Percentiles rank a stretch among this genome's conserved stretches.
phyloP scores from a whole-genome alignment of 2,797 vertebrate species.

The Gymnopithys bicolor region DNA sequence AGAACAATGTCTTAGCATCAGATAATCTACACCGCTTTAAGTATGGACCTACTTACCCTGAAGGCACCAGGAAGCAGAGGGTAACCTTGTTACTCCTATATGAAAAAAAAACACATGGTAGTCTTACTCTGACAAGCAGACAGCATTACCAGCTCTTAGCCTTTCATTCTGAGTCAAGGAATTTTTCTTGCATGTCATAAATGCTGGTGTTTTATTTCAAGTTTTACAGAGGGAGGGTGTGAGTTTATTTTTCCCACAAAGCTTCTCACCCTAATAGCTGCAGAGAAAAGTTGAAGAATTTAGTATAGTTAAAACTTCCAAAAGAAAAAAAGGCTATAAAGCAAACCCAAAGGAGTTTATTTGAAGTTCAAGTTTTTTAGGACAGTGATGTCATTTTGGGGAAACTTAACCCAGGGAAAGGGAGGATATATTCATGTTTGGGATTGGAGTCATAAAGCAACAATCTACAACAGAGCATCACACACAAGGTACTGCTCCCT shows the following conservation, averaged over 20 bases:
- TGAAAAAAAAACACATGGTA: background rate
- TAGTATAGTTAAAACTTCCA: background rate
- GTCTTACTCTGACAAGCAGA: background rate
- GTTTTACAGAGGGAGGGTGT: background rate
- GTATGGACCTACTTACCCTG: background rate
- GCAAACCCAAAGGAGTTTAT: background rate
- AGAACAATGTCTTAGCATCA: background rate
- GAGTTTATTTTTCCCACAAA: constrained; percentile 11
- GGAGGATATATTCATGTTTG: background rate
- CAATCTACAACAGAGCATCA: background rate
- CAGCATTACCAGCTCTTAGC: background rate
- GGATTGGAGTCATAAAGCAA: background rate
- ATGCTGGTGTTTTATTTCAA: background rate
- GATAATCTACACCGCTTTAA: background rate
- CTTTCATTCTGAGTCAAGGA: background rate
- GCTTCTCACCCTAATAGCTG: background rate
- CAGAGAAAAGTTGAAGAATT: background rate
- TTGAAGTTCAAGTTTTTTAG: background rate
- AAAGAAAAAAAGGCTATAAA: background rate
- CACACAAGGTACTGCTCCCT: background rate
- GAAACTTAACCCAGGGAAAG: background rate
- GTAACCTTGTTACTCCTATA: background rate
- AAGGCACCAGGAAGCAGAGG: background rate
- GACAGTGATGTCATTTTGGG: background rate
- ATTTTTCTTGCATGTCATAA: background rate